Base-by-base conservation (phyloP, 2,888 invertebrate genomes). In the Nasonia oneida region DNA sequence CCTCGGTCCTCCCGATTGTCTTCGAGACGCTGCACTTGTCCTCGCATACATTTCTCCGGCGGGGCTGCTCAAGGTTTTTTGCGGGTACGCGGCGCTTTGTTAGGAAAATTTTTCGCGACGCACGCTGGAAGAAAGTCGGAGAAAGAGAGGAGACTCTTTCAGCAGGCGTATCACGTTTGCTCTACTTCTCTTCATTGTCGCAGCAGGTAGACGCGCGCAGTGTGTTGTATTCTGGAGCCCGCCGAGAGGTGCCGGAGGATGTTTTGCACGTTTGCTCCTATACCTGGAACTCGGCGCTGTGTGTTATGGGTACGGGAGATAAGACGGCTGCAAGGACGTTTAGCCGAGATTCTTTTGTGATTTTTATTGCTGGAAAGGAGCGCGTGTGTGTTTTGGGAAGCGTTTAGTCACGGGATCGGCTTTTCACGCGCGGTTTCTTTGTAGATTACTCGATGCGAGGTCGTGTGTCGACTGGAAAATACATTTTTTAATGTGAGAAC, bases 101-200 rank as follows among this genome's bases (percentile, higher is more conserved):
- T 39, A 37, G 83, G 57, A 79, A 73, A 78, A 71, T 82, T 85
- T 73, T 79, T 75, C 79, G 74, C 78, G 78, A 29, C 37, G 37
- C 37, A 29, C 29, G 0, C 37, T 37, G 18, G 12, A 53, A 76
- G 76, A 37, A 47, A 33, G 76, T 61, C 42, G 67, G 12, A 23
- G 53, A 29, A 39, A 53, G 75, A 18, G 61, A 42, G 33, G 77
- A 47, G 84, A 67, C 53, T 29, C 29, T 88, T 81, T 76, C 86
- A 85, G 86, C 77, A 86, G 37, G 88, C 88, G 88, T 75, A 86
- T 88, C 89, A 88, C 89, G 88, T 90, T 88, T 89, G 88, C 88
- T 85, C 89, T 87, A 88, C 89, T 89, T 89, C 77, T 87, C 87
- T 81, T 87, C 87, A 87, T 87, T 85, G 82, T 86, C 73, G 61